A percentile compares a stretch with the other conserved stretches of the same genome.
These are phyloP conservation scores for Coreoperca whiteheadi DNA, from an alignment of 2,113 vertebrate genomes.

Conservation along the genomic window DNA sequence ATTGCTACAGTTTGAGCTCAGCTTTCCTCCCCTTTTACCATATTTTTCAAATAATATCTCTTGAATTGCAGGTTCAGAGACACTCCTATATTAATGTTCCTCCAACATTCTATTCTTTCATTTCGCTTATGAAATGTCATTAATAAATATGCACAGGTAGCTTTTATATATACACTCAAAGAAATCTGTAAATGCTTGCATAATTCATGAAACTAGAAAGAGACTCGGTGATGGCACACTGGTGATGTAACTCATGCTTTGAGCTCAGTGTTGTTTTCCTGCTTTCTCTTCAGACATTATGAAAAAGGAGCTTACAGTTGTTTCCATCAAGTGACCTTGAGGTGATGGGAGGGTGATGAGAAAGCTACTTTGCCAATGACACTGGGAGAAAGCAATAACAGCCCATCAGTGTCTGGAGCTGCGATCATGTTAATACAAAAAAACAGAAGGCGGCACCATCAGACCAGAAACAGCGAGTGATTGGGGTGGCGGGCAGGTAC, in stretches of 20 bases:
- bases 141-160: background rate
- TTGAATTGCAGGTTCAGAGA: background rate
- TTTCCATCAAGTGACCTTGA: conserved; percentile 21
- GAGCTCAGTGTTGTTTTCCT: conserved; percentile 1
- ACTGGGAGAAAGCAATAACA: conserved; percentile 18
- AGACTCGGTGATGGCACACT: background rate
- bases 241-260: background rate
- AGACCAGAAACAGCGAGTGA: conserved; percentile 4
- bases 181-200: conserved; percentile 2
- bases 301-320: background rate
- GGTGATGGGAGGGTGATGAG: background rate
- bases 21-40: background rate
- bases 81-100: background rate
- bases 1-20: background rate
- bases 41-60: background rate
- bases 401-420: conserved; percentile 35
- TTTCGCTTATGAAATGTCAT: background rate
- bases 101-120: background rate
- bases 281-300: conserved; percentile 9
- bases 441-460: conserved; percentile 14
- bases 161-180: background rate
- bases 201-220: background rate
- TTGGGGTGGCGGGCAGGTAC: background rate
- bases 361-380: background rate
- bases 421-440: conserved; percentile 28